Evolutionary conservation across 2,797 vertebrate species (phyloP).

Genomic region (Brachymystax lenok): DNA sequence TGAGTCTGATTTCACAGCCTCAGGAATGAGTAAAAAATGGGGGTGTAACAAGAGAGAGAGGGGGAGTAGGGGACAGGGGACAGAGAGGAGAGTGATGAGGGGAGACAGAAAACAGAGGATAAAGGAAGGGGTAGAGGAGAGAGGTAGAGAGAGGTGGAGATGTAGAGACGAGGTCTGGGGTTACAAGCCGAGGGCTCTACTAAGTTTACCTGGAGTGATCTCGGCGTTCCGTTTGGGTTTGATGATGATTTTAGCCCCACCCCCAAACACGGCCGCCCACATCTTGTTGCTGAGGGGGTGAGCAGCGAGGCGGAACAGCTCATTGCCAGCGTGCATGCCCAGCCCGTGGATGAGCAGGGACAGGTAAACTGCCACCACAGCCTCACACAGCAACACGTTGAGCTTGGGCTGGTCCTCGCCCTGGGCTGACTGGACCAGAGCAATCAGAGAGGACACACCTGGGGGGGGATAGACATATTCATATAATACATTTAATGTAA

Average conservation of each 20-base stretch:
- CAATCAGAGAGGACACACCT: slow-evolving; percentile 97
- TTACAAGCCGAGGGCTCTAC: background rate
- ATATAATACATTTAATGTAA: background rate
- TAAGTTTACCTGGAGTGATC: slow-evolving; percentile 82
- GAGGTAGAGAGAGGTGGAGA: background rate
- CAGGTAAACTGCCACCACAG: slow-evolving; percentile 93
- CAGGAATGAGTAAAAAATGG: too few species aligned
- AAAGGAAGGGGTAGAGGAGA: background rate
- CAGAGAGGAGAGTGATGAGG: background rate
- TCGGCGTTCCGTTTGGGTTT: slow-evolving; percentile 88
- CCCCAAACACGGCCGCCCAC: slow-evolving; percentile 98
- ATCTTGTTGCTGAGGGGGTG: slow-evolving; percentile 94
- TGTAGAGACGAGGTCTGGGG: slow-evolving; percentile 23
- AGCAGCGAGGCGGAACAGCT: slow-evolving; percentile 93
- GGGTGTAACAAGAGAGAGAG: slow-evolving; percentile 11
- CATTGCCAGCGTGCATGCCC: slow-evolving; percentile 90
- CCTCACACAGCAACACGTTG: slow-evolving; percentile 92
- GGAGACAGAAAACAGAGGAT: slow-evolving; percentile 5
- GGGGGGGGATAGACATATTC: slow-evolving; percentile 16
- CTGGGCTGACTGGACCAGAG: slow-evolving; percentile 86
- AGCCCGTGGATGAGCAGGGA: slow-evolving; percentile 93
- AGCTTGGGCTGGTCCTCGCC: slow-evolving; percentile 93
- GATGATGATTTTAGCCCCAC: slow-evolving; percentile 91
- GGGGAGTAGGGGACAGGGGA: slow-evolving; percentile 1
- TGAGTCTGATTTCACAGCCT: too few species aligned